Evolutionary conservation across 2,797 vertebrate species (phyloP), one percentile per base, ranked within the genome.

Genomic region (Taeniopygia guttata): DNA sequence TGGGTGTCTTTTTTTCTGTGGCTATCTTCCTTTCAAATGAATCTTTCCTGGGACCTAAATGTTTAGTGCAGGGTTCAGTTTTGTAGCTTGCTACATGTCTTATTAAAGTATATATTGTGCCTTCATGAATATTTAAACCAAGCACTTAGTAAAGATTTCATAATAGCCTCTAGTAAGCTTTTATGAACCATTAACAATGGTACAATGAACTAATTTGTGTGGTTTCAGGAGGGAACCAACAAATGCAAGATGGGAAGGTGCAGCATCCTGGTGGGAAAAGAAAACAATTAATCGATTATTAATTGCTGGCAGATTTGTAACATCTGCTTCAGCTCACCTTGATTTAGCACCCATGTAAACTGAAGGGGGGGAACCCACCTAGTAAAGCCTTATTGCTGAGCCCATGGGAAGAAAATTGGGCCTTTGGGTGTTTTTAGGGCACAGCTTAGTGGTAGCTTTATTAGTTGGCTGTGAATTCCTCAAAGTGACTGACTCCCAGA

Each of bases 51-150:
- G 43, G 84, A 84, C 63, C 11, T 45, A 78, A 69, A 70, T 87
- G 81, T 94, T 95, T 84, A 94, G 92, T 36, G 29, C 36, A 63
- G 38, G 36, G 58, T 48, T 87, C 87, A 92, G 1, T 96, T 96
- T 80, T 95, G 56, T 86, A 89, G 93, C 87, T 94, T 94, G 56
- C 52, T 84, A 91, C 63, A 23, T 88, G 68, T 89, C 95, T 96
- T 97, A 96, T 96, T 97, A 96, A 97, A 97, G 97, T 97, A 96
- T 86, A 96, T 97, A 88, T 84, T 95, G 93, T 95, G 85, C 73
- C 86, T 94, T 95, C 93, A 96, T 97, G 95, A 97, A 97, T 97
- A 92, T 97, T 97, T 97, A 93, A 97, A 92, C 8, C 14, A 94
- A 90, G 86, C 91, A 95, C 96, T 97, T 94, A 84, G 75, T 89